These are phyloP conservation scores for Caenorhabditis elegans DNA, from an alignment of 1,140 invertebrate species.

Conservation along the genomic window WBcel235 BX284603.4:2406001-2406500, in stretches of 20 bases:
- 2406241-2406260: background rate
- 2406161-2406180: slow-evolving; percentile 62
- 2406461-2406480: slow-evolving; percentile 53
- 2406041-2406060: no score
- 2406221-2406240: background rate
- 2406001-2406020: no score
- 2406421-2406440: background rate
- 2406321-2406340: background rate
- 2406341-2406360: no score
- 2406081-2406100: background rate
- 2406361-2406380: no score
- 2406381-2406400: no score
- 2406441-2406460: background rate
- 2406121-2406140: slow-evolving; percentile 57
- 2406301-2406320: background rate
- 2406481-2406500: slow-evolving; percentile 62
- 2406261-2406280: background rate
- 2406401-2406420: no score
- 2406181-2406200: slow-evolving; percentile 44
- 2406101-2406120: slow-evolving; percentile 40
- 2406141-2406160: slow-evolving; percentile 60
- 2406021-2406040: no score
- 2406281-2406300: background rate
- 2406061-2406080: no score
- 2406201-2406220: background rate